These are phyloP conservation scores for Tillus elongatus DNA, from an alignment of 2,888 invertebrate genomes.

Conservation along the genomic window DNA sequence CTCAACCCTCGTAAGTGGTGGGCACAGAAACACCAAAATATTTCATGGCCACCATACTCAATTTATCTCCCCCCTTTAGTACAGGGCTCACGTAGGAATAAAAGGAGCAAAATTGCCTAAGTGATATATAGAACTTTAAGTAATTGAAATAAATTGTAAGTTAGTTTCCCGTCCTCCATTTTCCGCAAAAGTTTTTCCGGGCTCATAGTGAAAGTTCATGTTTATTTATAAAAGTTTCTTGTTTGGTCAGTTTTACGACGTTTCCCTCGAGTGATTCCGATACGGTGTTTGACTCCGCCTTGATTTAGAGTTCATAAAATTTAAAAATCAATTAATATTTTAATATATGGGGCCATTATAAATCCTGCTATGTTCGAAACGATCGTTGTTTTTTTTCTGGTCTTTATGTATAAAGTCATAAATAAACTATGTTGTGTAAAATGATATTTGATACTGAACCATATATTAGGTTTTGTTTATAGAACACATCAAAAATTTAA, in stretches of 20 bases:
- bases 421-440: background rate
- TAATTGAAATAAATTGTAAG: slow-evolving; percentile 24
- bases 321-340: slow-evolving; percentile 14
- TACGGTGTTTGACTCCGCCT: slow-evolving; percentile 8
- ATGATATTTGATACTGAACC: slow-evolving; percentile 3
- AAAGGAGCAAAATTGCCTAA: slow-evolving; percentile 13
- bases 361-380: too few species aligned
- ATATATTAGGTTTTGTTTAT: too few species aligned
- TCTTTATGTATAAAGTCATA: slow-evolving; percentile 12
- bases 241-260: background rate
- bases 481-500: too few species aligned
- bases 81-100: slow-evolving; percentile 11
- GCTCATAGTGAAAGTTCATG: slow-evolving; percentile 18
- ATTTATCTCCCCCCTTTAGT: too few species aligned
- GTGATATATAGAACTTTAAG: slow-evolving; percentile 20
- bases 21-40: too few species aligned
- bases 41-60: too few species aligned
- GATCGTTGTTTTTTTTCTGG: slow-evolving; percentile 16
- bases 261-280: slow-evolving; percentile 19
- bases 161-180: slow-evolving; percentile 17
- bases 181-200: slow-evolving; percentile 16
- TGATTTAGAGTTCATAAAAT: slow-evolving; percentile 7
- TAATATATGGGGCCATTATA: slow-evolving; percentile 12
- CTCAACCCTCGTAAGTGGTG: too few species aligned
- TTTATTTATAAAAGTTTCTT: slow-evolving; percentile 14